Evolutionary conservation across 2,113 vertebrate species (phyloP).

Genomic region (Vireo altiloquus): DNA sequence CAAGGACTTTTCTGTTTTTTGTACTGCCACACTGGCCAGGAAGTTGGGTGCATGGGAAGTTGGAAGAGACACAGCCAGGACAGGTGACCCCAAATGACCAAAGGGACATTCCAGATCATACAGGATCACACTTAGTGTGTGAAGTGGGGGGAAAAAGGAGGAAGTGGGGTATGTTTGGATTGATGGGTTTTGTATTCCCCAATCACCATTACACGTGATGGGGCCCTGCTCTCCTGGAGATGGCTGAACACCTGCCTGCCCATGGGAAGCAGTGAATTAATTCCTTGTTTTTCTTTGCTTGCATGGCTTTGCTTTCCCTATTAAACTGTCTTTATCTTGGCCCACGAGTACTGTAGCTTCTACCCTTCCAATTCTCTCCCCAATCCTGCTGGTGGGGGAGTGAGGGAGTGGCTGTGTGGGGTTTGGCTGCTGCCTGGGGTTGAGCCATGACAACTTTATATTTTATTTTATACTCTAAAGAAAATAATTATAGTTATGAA

Average conservation of each 20-base stretch:
- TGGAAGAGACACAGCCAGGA: not conserved
- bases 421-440: not conserved
- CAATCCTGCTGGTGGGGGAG: not conserved
- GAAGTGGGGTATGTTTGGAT: not conserved
- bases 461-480: not conserved
- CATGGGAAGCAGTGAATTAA: not conserved
- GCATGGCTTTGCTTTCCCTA: not conserved
- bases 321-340: not conserved
- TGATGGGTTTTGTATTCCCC: not conserved
- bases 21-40: not conserved
- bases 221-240: not conserved
- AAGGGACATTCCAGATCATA: not conserved
- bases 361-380: not conserved
- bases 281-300: not conserved
- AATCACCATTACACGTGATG: not conserved
- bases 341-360: not conserved
- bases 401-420: fast-evolving
- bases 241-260: not conserved
- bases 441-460: not conserved
- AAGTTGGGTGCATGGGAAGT: fast-evolving
- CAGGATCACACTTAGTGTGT: not conserved
- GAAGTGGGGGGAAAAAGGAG: not conserved
- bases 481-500: not conserved
- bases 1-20: not conserved
- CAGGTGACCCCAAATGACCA: not conserved